A percentile compares a stretch with the other conserved stretches of the same genome.
Conservation (phyloP, 2,888 invertebrate species). For the Leptarthrus brevirostris region DNA sequence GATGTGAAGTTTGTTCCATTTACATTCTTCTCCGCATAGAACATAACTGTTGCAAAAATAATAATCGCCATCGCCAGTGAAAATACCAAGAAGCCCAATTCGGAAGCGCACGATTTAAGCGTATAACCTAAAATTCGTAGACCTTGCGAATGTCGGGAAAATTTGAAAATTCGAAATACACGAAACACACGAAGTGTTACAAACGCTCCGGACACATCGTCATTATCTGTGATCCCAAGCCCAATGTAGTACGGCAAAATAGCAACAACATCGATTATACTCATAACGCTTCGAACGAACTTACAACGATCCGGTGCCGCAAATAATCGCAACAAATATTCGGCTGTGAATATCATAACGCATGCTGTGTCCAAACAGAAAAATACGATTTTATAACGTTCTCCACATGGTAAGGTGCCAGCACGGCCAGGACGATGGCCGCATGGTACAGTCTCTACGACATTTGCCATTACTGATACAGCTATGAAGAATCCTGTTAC, state of each 20-base stretch:
- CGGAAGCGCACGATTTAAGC: conserved; percentile 98
- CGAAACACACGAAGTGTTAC: conserved; percentile 98
- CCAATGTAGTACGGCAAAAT: conserved; percentile 99
- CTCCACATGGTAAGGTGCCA: conserved; percentile 93
- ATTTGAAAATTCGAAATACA: conserved; percentile 99
- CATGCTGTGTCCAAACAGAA: conserved; percentile 99
- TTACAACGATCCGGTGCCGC: conserved; percentile 99
- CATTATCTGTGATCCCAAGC: conserved; percentile 96
- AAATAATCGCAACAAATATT: conserved; percentile 93
- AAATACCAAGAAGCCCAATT: conserved; percentile 98
- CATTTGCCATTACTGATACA: conserved; percentile 99
- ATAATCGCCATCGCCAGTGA: conserved; percentile 99
- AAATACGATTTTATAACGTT: conserved; percentile 97
- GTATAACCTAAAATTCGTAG: conserved; percentile 98
- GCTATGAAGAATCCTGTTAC: conserved; percentile 99
- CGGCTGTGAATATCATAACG: conserved; percentile 99
- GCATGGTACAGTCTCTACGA: conserved; percentile 96
- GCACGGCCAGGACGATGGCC: conserved; percentile 88
- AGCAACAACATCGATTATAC: conserved; percentile 99
- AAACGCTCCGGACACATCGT: conserved; percentile 98
- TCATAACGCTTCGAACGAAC: conserved; percentile 98
- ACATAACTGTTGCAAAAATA: conserved; percentile 99
- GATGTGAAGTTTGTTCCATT: conserved; percentile 97
- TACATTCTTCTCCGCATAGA: conserved; percentile 99
- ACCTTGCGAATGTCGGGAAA: conserved; percentile 99